Conservation (phyloP, 2,797 vertebrate genomes). For the Sardinella longiceps region DNA sequence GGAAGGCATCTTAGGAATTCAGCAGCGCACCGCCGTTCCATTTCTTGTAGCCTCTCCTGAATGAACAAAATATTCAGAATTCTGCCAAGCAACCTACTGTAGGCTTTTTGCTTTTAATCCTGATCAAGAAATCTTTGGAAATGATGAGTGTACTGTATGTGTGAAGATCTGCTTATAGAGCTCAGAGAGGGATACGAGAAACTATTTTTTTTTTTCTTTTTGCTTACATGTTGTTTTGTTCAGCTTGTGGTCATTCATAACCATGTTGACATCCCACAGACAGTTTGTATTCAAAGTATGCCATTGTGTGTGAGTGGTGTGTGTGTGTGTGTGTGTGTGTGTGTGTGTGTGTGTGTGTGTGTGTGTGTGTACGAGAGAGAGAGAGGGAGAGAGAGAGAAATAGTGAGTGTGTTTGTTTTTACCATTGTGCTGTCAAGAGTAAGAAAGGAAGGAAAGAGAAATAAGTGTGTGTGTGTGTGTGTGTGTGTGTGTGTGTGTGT, state of each 20-base stretch:
- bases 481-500: too few relatives aligned
- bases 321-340: too few relatives aligned
- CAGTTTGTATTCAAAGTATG: not conserved
- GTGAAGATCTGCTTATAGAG: not conserved
- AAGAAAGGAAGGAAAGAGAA: not conserved
- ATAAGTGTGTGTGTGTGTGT: not conserved
- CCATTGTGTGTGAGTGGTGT: not conserved
- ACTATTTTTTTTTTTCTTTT: not conserved
- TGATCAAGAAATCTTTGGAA: not conserved
- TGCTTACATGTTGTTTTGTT: not conserved
- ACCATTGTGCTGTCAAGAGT: not conserved
- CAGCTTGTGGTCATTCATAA: not conserved
- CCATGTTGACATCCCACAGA: constrained; percentile 4
- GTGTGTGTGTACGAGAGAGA: not conserved
- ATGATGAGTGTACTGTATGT: not conserved
- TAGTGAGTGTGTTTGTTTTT: not conserved
- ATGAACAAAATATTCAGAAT: not conserved
- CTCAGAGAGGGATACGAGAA: not conserved
- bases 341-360: not conserved
- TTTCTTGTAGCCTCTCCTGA: not conserved
- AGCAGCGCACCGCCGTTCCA: not conserved
- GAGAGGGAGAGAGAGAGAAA: not conserved
- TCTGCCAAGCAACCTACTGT: not conserved
- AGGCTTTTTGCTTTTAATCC: not conserved
- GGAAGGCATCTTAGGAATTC: not conserved